phyloP scores from a whole-genome alignment of 2,113 vertebrate genomes.

The Amblyopsis rosae region DNA sequence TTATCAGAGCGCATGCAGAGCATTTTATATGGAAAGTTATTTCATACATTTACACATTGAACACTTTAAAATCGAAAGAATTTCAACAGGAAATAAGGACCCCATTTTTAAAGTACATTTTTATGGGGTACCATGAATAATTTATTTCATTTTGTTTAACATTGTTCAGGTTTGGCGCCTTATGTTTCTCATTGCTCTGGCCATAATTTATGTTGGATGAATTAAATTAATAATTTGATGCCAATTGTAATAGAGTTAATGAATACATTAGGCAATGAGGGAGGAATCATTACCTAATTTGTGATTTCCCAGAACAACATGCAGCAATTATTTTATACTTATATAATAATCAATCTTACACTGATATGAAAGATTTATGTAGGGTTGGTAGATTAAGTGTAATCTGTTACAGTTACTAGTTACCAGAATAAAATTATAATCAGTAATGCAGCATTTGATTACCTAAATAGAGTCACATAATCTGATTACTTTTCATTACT shows the following conservation, averaged over 20 bases:
- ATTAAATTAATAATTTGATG: slow-evolving; percentile 32
- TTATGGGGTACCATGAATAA: neutral
- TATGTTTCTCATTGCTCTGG: slow-evolving; percentile 9
- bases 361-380: neutral
- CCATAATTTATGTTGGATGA: neutral
- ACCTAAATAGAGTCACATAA: no score
- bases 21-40: slow-evolving; percentile 53
- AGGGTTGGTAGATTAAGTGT: no score
- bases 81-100: neutral
- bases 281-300: neutral
- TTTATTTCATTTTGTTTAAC: neutral
- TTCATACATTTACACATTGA: slow-evolving; percentile 4
- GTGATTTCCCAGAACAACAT: slow-evolving; percentile 26
- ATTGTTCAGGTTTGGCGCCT: slow-evolving; percentile 38
- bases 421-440: no score
- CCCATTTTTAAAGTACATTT: neutral
- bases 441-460: no score
- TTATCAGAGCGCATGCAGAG: slow-evolving; percentile 50
- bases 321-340: slow-evolving; percentile 10
- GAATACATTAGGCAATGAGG: slow-evolving; percentile 16
- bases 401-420: no score
- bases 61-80: neutral
- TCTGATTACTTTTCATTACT: no score
- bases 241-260: slow-evolving; percentile 12
- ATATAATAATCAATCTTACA: no score